Percentiles rank a stretch among this genome's conserved stretches.
phyloP scores from a whole-genome alignment of 1,140 invertebrate genomes.

The Scaptomyza montana region DNA sequence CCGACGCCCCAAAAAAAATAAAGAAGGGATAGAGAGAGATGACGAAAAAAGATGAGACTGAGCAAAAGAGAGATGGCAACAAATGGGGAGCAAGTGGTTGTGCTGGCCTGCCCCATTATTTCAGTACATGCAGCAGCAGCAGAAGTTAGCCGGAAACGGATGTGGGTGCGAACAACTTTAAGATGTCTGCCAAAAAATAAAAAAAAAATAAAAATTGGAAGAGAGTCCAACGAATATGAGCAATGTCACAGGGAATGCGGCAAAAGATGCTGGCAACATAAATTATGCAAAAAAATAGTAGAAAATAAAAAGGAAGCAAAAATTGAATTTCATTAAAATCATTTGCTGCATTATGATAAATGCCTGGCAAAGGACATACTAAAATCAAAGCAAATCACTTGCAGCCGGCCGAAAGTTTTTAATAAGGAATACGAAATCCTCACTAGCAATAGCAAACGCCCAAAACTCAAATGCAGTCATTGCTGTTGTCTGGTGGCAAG shows the following conservation, averaged over 20 bases:
- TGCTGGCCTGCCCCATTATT: constrained; percentile 21
- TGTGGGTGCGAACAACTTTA: constrained; percentile 66
- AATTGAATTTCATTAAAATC: constrained; percentile 69
- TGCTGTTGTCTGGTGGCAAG: background rate
- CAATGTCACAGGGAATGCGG: constrained; percentile 48
- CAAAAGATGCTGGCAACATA: constrained; percentile 61
- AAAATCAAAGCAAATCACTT: constrained; percentile 80
- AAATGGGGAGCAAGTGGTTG: constrained; percentile 29
- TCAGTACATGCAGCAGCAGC: constrained; percentile 11
- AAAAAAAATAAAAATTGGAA: constrained; percentile 5
- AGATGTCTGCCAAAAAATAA: constrained; percentile 63
- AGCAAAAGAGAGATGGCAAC: background rate
- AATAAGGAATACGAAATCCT: constrained; percentile 66
- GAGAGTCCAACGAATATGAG: background rate
- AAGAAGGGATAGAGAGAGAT: background rate
- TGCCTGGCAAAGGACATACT: constrained; percentile 33
- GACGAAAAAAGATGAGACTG: constrained; percentile 11
- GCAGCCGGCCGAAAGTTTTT: constrained; percentile 42
- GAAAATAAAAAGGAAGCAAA: background rate
- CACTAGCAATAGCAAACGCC: constrained; percentile 51
- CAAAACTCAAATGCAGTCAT: constrained; percentile 69
- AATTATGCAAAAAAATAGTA: constrained; percentile 62
- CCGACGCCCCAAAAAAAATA: constrained; percentile 29
- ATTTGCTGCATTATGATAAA: constrained; percentile 78
- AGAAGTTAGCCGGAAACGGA: constrained; percentile 58